Conservation (phyloP, 1,140 invertebrate genomes). For the Trinorchestia longiramus region DNA sequence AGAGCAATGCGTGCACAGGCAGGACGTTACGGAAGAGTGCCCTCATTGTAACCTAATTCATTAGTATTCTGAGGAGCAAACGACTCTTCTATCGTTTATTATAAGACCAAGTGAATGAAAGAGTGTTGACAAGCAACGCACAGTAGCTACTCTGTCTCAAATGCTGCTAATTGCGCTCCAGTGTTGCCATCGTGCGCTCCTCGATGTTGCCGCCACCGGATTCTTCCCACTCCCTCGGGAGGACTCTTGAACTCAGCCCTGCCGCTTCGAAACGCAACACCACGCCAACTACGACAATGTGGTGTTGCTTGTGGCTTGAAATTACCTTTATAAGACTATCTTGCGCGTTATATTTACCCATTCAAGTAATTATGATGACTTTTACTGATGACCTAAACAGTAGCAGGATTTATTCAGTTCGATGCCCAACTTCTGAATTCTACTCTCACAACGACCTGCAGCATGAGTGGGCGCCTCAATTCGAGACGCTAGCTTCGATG, state of each 20-base stretch:
- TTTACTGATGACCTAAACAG: neutral
- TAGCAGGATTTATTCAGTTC: neutral
- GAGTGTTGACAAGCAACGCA: constrained; percentile 39
- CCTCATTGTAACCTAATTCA: constrained; percentile 37
- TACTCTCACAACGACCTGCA: neutral
- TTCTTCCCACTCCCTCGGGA: constrained; percentile 4
- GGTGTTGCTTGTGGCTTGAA: neutral
- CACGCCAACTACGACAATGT: neutral
- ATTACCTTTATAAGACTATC: neutral
- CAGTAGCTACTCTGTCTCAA: constrained; percentile 46
- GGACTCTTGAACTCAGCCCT: neutral
- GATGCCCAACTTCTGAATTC: neutral
- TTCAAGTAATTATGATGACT: neutral
- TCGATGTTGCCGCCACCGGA: neutral
- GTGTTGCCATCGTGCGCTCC: constrained; percentile 19
- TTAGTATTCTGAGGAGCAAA: constrained; percentile 53
- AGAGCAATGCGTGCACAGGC: neutral
- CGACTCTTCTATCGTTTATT: constrained; percentile 33
- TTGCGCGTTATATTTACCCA: neutral
- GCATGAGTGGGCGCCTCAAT: neutral
- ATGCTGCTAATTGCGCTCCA: constrained; percentile 24
- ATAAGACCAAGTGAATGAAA: constrained; percentile 41
- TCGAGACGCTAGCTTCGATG: neutral
- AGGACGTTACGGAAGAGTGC: constrained; percentile 16
- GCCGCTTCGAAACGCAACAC: constrained; percentile 2